Percentiles rank a stretch among this genome's conserved stretches.
Evolutionary conservation across 2,113 vertebrate species (phyloP).

Genomic region (Equus quagga): DNA sequence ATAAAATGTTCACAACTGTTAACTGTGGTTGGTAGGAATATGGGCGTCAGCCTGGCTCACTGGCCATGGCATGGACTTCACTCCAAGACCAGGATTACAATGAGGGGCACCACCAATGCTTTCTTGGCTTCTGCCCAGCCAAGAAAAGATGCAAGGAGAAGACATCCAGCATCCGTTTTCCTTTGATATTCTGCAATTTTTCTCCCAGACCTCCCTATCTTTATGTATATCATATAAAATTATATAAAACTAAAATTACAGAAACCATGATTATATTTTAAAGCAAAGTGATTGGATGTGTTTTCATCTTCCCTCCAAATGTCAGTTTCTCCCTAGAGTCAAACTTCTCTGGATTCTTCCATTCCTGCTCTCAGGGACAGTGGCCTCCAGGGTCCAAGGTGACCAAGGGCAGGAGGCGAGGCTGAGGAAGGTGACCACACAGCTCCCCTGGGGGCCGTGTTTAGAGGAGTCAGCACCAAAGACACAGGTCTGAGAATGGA

Average conservation of each 20-base stretch:
- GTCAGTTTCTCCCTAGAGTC: background rate
- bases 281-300: background rate
- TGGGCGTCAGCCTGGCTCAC: background rate
- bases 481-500: constrained; percentile 19
- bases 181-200: background rate
- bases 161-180: background rate
- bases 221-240: background rate
- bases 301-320: background rate
- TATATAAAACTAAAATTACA: background rate
- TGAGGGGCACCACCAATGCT: background rate
- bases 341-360: background rate
- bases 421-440: background rate
- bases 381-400: background rate
- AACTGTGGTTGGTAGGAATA: background rate
- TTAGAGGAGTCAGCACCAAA: background rate
- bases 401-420: background rate
- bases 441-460: accelerated
- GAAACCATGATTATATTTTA: background rate
- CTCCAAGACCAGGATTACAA: background rate
- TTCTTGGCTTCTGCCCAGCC: background rate
- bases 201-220: background rate
- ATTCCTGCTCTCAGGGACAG: background rate
- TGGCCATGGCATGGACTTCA: accelerated
- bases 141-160: background rate
- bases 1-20: background rate